phyloP scores from a whole-genome alignment of 2,888 invertebrate genomes.

The Drosophila cognata region DNA sequence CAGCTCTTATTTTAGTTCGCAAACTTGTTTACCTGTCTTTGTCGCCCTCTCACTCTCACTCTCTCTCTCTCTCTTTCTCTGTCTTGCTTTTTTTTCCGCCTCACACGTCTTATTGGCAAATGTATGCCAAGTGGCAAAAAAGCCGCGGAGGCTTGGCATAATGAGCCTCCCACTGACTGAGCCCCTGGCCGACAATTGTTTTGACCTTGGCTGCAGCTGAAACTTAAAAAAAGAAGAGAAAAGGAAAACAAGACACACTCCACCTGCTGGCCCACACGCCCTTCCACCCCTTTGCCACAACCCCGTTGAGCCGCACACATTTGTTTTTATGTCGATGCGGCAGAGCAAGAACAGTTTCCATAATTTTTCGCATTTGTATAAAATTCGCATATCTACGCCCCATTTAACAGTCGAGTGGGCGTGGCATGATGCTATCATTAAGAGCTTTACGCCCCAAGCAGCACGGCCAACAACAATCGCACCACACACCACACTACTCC shows the following conservation, averaged over 20 bases:
- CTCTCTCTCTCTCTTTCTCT: background rate
- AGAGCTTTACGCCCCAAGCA: conserved; percentile 52
- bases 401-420: conserved; percentile 38
- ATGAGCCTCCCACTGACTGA: conserved; percentile 56
- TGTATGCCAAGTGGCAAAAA: conserved; percentile 74
- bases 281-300: background rate
- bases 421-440: conserved; percentile 60
- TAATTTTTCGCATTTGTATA: conserved; percentile 67
- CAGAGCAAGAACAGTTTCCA: conserved; percentile 47
- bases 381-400: conserved; percentile 48
- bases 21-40: background rate
- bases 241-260: conserved; percentile 9
- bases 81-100: background rate
- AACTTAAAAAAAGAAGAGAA: conserved; percentile 30
- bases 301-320: conserved; percentile 33
- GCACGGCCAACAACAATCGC: background rate
- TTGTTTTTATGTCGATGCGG: conserved; percentile 50
- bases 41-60: background rate
- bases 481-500: background rate
- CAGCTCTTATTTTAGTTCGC: background rate
- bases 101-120: conserved; percentile 27
- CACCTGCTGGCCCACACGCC: background rate
- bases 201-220: conserved; percentile 61
- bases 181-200: conserved; percentile 64
- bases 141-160: conserved; percentile 68